Conservation (phyloP, 2,888 invertebrate species). For the Euproctis similis region DNA sequence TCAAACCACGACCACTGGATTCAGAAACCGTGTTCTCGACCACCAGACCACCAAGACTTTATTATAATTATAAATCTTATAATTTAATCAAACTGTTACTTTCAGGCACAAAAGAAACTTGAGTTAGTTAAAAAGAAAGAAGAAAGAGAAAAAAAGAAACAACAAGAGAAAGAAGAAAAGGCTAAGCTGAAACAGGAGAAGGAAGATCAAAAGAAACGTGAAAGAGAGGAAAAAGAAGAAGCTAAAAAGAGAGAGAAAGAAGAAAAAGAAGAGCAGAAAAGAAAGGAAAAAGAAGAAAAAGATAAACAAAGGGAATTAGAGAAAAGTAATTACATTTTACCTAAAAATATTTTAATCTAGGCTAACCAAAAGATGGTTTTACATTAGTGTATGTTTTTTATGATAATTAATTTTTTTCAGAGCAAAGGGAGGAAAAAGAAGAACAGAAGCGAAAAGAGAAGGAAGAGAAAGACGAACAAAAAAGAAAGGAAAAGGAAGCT, state of each 20-base stretch:
- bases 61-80: too few species aligned
- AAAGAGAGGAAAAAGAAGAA: slow-evolving; percentile 65
- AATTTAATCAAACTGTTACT: background rate
- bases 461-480: slow-evolving; percentile 69
- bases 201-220: slow-evolving; percentile 51
- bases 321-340: too few species aligned
- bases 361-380: too few species aligned
- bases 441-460: slow-evolving; percentile 55
- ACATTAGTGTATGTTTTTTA: background rate
- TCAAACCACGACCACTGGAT: too few species aligned
- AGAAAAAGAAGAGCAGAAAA: slow-evolving; percentile 72
- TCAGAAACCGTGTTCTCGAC: too few species aligned
- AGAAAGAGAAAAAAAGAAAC: slow-evolving; percentile 65
- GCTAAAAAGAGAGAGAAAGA: slow-evolving; percentile 58
- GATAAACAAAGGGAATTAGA: slow-evolving; percentile 74
- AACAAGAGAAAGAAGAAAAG: slow-evolving; percentile 66
- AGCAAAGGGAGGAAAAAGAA: slow-evolving; percentile 59
- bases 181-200: slow-evolving; percentile 61
- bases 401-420: too few species aligned
- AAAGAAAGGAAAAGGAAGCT: slow-evolving; percentile 68
- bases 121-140: slow-evolving; percentile 76
- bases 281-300: slow-evolving; percentile 70
- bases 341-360: too few species aligned
- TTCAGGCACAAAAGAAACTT: slow-evolving; percentile 71
- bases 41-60: too few species aligned